phyloP scores from a whole-genome alignment of 2,888 invertebrate species.

The Volucella inflata region DNA sequence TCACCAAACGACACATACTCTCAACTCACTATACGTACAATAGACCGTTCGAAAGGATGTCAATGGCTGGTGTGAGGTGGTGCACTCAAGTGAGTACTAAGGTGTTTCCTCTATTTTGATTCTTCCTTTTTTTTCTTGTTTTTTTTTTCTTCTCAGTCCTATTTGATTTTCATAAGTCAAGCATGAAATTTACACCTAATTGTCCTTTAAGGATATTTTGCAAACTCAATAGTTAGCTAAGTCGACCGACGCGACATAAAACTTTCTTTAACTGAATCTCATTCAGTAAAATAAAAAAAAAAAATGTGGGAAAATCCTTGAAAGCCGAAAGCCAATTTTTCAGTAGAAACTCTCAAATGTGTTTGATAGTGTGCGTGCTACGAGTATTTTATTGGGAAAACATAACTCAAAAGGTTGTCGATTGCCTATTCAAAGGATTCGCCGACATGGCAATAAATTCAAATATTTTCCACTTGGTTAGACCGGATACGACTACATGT shows the following conservation, averaged over 20 bases:
- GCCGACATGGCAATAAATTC: constrained; percentile 74
- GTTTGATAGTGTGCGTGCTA: constrained; percentile 18
- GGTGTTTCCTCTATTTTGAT: constrained; percentile 67
- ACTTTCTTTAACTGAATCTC: constrained; percentile 35
- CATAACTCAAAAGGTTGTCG: constrained; percentile 73
- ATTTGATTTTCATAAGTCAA: constrained; percentile 75
- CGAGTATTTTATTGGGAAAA: constrained; percentile 67
- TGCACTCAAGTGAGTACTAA: constrained; percentile 72
- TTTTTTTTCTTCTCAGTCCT: constrained; percentile 37
- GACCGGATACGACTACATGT: no score
- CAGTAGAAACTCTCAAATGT: constrained; percentile 55
- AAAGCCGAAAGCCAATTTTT: constrained; percentile 71
- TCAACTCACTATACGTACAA: constrained; percentile 43
- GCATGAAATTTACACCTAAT: constrained; percentile 74
- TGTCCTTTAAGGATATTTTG: constrained; percentile 63
- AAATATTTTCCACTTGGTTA: constrained; percentile 63
- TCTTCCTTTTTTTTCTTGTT: not conserved
- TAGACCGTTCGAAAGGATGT: constrained; percentile 33
- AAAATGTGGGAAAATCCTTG: constrained; percentile 74
- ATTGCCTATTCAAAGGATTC: constrained; percentile 73
- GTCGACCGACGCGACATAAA: constrained; percentile 12
- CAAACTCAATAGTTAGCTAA: constrained; percentile 59
- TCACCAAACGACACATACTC: constrained; percentile 30
- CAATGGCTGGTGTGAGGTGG: constrained; percentile 29
- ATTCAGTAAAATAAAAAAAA: no score